Evolutionary conservation across 2,888 invertebrate genomes (phyloP).

Genomic region (Lithophane socia): DNA sequence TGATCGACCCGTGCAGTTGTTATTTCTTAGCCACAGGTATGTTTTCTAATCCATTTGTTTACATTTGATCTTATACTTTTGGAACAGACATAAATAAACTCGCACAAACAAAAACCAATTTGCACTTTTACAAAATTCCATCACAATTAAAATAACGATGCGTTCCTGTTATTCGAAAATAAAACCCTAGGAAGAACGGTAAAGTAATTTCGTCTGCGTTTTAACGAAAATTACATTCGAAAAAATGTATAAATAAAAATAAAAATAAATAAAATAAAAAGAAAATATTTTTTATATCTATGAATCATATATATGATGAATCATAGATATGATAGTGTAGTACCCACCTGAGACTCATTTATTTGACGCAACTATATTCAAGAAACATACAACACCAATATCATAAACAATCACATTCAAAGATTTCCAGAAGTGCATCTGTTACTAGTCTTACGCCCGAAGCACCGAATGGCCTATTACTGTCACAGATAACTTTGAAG

Average conservation of each 20-base stretch:
- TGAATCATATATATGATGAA: no score
- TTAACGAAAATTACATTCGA: conserved; percentile 14
- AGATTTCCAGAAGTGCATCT: conserved; percentile 41
- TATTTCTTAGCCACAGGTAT: no score
- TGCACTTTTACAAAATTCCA: conserved; percentile 12
- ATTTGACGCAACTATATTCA: neutral
- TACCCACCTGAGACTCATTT: no score
- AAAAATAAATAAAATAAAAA: no score
- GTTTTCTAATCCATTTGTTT: neutral
- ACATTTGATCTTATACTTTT: neutral
- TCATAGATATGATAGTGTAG: no score
- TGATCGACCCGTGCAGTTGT: no score
- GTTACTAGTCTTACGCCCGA: conserved; percentile 8
- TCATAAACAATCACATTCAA: neutral
- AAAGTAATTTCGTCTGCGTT: conserved; percentile 3
- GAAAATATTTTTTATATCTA: no score
- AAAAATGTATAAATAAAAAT: neutral
- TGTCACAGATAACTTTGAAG: conserved; percentile 57
- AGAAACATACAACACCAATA: neutral
- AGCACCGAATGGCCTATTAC: conserved; percentile 44
- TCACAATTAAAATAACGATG: conserved; percentile 49
- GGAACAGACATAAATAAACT: neutral
- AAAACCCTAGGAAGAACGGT: conserved; percentile 4
- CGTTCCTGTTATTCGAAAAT: conserved; percentile 20
- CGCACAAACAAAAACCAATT: conserved; percentile 40